phyloP scores from a whole-genome alignment of 2,888 invertebrate genomes.

The Zaprionus lineosus region DNA sequence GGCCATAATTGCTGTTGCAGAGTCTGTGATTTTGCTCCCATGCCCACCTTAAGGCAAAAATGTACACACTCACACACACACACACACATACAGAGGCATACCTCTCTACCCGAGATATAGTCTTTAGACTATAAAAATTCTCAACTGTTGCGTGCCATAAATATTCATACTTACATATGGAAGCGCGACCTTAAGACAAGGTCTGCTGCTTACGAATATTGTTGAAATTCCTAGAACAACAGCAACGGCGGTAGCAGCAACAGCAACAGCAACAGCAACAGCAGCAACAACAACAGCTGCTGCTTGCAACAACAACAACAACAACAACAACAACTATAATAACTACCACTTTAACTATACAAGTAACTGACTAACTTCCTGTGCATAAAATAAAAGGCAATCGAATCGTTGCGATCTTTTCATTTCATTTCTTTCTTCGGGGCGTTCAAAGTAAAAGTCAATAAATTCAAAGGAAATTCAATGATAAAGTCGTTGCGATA shows the following conservation, averaged over 20 bases:
- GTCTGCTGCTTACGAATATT: conserved; percentile 37
- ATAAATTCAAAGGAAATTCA: conserved; percentile 73
- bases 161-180: conserved; percentile 38
- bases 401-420: conserved; percentile 36
- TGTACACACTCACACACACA: conserved; percentile 10
- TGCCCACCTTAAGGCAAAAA: conserved; percentile 10
- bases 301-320: neutral
- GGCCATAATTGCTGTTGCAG: conserved; percentile 54
- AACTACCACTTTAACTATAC: conserved; percentile 19
- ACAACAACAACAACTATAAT: neutral
- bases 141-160: conserved; percentile 46
- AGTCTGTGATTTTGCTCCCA: conserved; percentile 51
- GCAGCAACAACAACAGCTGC: conserved; percentile 21
- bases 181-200: conserved; percentile 56
- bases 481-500: conserved; percentile 66
- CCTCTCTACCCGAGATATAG: no score
- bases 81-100: conserved; percentile 12
- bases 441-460: conserved; percentile 66
- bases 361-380: conserved; percentile 51
- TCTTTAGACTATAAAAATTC: conserved; percentile 4
- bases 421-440: conserved; percentile 40
- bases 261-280: neutral
- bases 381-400: conserved; percentile 10
- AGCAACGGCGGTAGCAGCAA: neutral
- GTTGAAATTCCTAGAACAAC: conserved; percentile 42